phyloP scores from a whole-genome alignment of 1,140 invertebrate genomes.

The Cydia amplana region DNA sequence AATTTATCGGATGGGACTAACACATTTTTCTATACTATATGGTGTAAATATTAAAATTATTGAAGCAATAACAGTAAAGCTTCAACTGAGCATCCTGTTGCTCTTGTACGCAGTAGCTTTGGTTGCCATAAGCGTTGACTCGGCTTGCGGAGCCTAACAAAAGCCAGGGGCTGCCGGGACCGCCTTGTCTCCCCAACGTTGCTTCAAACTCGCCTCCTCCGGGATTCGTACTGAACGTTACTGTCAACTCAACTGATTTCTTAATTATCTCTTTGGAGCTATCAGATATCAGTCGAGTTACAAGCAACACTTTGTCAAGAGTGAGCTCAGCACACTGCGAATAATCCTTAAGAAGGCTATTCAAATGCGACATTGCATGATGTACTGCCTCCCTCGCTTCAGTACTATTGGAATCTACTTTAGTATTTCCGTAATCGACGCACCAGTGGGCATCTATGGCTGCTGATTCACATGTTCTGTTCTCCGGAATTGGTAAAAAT shows the following conservation, averaged over 20 bases:
- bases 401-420: slow-evolving; percentile 67
- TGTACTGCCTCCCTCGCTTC: slow-evolving; percentile 67
- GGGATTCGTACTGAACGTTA: slow-evolving; percentile 82
- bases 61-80: slow-evolving; percentile 85
- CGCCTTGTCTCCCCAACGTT: slow-evolving; percentile 77
- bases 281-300: slow-evolving; percentile 53
- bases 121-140: slow-evolving; percentile 86
- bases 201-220: slow-evolving; percentile 85
- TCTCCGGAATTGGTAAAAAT: slow-evolving; percentile 84
- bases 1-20: too few species aligned
- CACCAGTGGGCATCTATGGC: slow-evolving; percentile 90
- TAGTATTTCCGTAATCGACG: slow-evolving; percentile 82
- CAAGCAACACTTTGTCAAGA: slow-evolving; percentile 75
- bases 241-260: slow-evolving; percentile 78
- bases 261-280: slow-evolving; percentile 41
- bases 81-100: slow-evolving; percentile 80
- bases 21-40: too few species aligned
- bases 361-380: slow-evolving; percentile 81
- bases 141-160: slow-evolving; percentile 84
- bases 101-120: slow-evolving; percentile 81
- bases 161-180: slow-evolving; percentile 48
- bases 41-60: not conserved
- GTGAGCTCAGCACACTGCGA: slow-evolving; percentile 79
- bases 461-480: slow-evolving; percentile 86
- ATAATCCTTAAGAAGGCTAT: slow-evolving; percentile 79